Evolutionary conservation across 2,888 invertebrate genomes (phyloP), one percentile per base, ranked within the genome.

Genomic region (Ophion ellenae): DNA sequence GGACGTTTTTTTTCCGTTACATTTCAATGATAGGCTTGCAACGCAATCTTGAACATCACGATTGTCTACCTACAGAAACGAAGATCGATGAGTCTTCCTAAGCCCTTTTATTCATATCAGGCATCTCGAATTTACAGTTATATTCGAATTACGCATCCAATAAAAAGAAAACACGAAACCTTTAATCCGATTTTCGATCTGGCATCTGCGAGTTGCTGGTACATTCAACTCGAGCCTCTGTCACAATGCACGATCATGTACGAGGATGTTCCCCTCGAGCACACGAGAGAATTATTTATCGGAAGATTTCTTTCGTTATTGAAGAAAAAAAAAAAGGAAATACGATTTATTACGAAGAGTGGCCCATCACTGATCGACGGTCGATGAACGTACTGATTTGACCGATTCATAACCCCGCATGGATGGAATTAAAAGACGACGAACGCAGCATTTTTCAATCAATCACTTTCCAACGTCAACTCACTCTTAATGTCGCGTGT

Each of bases 41-140:
- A 24, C 61, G n/a, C 71, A 32, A 53, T 45, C 57, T n/a, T 20
- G 67, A 32, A 24, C 11, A 47, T n/a, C 32, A 14, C 10, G 71
- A 71, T 20, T 71, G 45, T 28, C 7, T 28, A 61, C 6, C 47
- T 6, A 24, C 17, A 32, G 10, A 28, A 14, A 70, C 79, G 47
- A 71, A 73, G 71, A 57, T 74, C 32, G 69, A 71, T 82, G 74
- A 17, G 64, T 63, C 61, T 66, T 57, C 45, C 20, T 40, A 69
- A 75, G 40, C 11, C 80, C 79, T 64, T 80, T 66, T 53, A 80
- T 53, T 81, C 82, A 57, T 86, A 86, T 87, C 86, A 83, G 83
- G 77, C 75, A 85, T 85, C 86, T 85, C 84, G 61, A 82, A 85
- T 87, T 85, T 83, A 78, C 82, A 47, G 79, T 79, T 76, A 82